Base-by-base conservation (phyloP, 1,140 invertebrate genomes). In the Drosophila triauraria region DNA sequence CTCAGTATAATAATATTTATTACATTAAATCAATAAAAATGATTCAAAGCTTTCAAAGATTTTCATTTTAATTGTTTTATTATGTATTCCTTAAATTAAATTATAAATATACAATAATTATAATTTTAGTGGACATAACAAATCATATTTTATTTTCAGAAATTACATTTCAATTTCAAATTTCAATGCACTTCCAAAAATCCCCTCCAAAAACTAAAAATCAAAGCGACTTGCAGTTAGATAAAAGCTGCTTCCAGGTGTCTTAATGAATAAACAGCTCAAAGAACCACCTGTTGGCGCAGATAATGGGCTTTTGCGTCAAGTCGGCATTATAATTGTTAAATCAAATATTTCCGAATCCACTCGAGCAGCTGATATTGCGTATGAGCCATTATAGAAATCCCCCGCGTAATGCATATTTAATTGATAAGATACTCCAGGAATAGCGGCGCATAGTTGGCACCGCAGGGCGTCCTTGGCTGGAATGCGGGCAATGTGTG, bases 301-400 rank as follows among this genome's bases (percentile, higher is more conserved):
- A 51, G 38, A 44, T 64, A 40, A 46, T 30, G 5, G 13, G 43
- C 35, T 12, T 72, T 72, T 72, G 40, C 53, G 69, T 38, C 69
- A 47, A 75, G 38, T 58, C 46, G 62, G 72, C 71, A 75, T 65
- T 75, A 76, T 75, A 75, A 75, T 75, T 50, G 38, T 15, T 75
- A 65, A 58, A 76, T 65, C 4, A 77, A 77, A 68, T 68, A 60
- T 77, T 77, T 76, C 74, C 74, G 54, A 68, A 48, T 68, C 54
- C 54, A 68, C 72, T 77, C 43, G 27, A 56, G 42, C 6, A 10
- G 9, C 47, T 23, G 35, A 53, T 56, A 35, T 40, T 10, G 50
- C 20, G 32, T n/a, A 51, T 30, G 58, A 38, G 17, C n/a, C 23
- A 32, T 23, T 48, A 50, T 63, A 53, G 71, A 68, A 68, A 23